Evolutionary conservation across 2,797 vertebrate species (phyloP).

Genomic region (Echiichthys vipera): DNA sequence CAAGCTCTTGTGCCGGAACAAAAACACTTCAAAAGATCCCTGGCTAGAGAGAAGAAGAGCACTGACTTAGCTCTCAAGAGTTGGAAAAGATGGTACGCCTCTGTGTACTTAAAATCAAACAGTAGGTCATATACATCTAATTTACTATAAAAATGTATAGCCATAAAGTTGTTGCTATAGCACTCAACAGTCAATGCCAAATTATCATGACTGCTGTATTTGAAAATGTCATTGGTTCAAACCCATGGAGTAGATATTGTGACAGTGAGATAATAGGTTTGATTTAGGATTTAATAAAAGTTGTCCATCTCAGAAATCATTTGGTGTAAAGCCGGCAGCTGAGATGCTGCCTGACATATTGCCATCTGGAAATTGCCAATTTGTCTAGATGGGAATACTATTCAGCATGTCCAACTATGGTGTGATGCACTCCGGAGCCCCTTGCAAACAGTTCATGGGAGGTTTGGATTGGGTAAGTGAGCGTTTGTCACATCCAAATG

Average conservation of each 20-base stretch:
- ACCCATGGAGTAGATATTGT: background rate
- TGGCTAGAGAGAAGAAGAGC: conserved; percentile 12
- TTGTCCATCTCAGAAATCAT: conserved; percentile 27
- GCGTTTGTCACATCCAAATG: conserved; percentile 35
- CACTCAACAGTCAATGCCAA: no score
- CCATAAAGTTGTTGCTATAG: background rate
- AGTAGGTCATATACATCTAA: no score
- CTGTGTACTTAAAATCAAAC: background rate
- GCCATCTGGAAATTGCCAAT: conserved; percentile 46
- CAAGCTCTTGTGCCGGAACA: background rate
- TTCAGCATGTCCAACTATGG: conserved; percentile 44
- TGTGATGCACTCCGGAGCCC: conserved; percentile 24
- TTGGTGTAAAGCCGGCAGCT: conserved; percentile 48
- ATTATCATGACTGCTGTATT: background rate
- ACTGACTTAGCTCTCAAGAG: background rate
- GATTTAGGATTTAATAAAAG: conserved; percentile 14
- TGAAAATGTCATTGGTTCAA: background rate
- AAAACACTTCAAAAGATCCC: conserved; percentile 19
- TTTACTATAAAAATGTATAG: no score
- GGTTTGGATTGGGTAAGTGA: conserved; percentile 34
- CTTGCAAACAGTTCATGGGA: conserved; percentile 49
- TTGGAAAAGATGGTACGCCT: background rate
- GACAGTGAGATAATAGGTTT: conserved; percentile 7
- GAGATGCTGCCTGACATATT: conserved; percentile 55
- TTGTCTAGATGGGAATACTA: conserved; percentile 58